phyloP scores from a whole-genome alignment of 2,888 invertebrate species.

The Alsophila aescularia region DNA sequence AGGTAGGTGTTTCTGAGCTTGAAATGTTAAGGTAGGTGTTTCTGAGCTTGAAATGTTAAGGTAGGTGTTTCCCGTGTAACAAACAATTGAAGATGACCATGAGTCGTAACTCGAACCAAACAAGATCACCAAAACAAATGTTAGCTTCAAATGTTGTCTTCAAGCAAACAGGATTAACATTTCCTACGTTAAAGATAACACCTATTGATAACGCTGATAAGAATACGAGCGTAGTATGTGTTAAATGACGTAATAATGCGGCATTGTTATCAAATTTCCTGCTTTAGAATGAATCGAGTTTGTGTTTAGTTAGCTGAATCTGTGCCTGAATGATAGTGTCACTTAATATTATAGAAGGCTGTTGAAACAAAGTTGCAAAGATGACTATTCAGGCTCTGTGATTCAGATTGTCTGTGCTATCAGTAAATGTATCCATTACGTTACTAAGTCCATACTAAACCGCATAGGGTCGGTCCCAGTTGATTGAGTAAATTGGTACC shows the following conservation, averaged over 20 bases:
- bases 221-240: constrained; percentile 21
- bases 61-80: not conserved
- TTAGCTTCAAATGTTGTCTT: constrained; percentile 41
- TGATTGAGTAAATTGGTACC: too few species aligned
- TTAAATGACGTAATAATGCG: constrained; percentile 30
- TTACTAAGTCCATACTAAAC: too few species aligned
- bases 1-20: too few species aligned
- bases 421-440: too few species aligned
- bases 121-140: constrained; percentile 46
- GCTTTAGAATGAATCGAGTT: constrained; percentile 8
- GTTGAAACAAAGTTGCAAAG: not conserved
- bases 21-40: too few species aligned
- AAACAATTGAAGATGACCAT: constrained; percentile 14
- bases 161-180: constrained; percentile 41
- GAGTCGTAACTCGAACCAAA: constrained; percentile 30
- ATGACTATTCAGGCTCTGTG: too few species aligned
- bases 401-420: too few species aligned
- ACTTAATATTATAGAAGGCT: too few species aligned
- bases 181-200: constrained; percentile 37
- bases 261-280: constrained; percentile 21
- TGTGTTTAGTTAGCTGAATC: too few species aligned
- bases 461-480: too few species aligned
- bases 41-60: too few species aligned
- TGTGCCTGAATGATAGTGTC: too few species aligned
- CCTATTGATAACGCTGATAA: constrained; percentile 33